phyloP scores from a whole-genome alignment of 2,113 vertebrate genomes.

The Platichthys stellatus region DNA sequence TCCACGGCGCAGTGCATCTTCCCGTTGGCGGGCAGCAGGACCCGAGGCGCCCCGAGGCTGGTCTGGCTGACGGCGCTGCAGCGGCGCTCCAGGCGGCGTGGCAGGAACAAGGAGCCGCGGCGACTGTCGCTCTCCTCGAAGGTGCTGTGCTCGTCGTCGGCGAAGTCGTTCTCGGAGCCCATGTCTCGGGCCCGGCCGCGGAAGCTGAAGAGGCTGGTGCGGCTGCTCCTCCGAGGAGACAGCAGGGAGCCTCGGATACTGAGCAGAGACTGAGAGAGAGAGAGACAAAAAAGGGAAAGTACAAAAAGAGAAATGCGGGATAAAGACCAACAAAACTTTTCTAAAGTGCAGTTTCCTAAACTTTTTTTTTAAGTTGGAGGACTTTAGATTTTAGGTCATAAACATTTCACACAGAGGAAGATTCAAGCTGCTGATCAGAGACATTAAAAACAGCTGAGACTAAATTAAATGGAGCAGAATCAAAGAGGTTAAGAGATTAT shows the following conservation, averaged over 20 bases:
- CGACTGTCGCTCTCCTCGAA: constrained; percentile 96
- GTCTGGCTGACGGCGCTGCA: constrained; percentile 92
- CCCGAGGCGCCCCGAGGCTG: constrained; percentile 86
- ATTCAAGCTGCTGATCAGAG: no score
- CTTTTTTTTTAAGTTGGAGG: no score
- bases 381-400: no score
- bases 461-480: no score
- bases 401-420: no score
- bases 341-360: no score
- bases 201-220: constrained; percentile 93
- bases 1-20: constrained; percentile 98
- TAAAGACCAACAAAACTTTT: no score
- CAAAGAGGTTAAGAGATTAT: no score
- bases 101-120: constrained; percentile 93
- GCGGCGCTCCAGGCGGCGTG: constrained; percentile 88
- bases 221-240: constrained; percentile 91
- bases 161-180: constrained; percentile 96
- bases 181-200: constrained; percentile 89
- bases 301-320: no score
- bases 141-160: constrained; percentile 95
- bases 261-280: constrained; percentile 85
- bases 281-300: no score
- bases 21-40: constrained; percentile 89
- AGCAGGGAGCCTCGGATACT: constrained; percentile 92
- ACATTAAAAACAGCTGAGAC: no score